A percentile compares a stretch with the other conserved stretches of the same genome.
Conservation (phyloP, 2,888 invertebrate genomes). For the Leptogaster cylindrica region DNA sequence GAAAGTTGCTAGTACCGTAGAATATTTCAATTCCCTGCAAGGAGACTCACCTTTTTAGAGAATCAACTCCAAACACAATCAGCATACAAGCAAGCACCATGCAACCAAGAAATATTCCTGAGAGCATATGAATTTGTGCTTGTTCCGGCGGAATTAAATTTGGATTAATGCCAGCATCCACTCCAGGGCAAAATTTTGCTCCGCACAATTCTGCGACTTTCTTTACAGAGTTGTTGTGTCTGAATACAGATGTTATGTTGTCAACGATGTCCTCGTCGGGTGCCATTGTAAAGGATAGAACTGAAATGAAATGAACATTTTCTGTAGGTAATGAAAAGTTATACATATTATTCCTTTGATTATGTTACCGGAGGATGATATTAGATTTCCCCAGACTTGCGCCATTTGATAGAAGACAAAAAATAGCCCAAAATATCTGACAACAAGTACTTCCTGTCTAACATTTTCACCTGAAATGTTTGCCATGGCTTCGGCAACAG, state of each 20-base stretch:
- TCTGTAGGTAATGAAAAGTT: too few relatives aligned
- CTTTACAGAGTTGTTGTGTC: conserved; percentile 52
- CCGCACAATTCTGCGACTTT: conserved; percentile 72
- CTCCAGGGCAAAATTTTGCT: conserved; percentile 74
- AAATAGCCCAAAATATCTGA: conserved; percentile 92
- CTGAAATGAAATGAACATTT: conserved; percentile 50
- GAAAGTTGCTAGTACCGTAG: too few relatives aligned
- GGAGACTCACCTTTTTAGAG: conserved; percentile 70
- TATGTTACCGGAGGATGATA: conserved; percentile 77
- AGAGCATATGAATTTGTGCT: conserved; percentile 77
- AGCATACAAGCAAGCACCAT: conserved; percentile 77
- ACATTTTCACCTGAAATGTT: conserved; percentile 69
- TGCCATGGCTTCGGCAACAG: conserved; percentile 80
- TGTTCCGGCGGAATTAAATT: conserved; percentile 76
- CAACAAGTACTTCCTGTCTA: conserved; percentile 78
- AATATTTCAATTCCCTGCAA: neutral
- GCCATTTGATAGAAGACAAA: conserved; percentile 96
- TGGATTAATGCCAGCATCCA: conserved; percentile 65
- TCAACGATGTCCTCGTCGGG: conserved; percentile 38
- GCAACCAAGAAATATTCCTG: conserved; percentile 81
- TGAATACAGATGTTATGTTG: neutral
- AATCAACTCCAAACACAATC: conserved; percentile 81
- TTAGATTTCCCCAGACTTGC: conserved; percentile 93
- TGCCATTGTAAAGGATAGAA: conserved; percentile 51
- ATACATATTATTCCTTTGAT: neutral